Base-by-base conservation (phyloP, 2,888 invertebrate genomes). In the Coelogynopora nodosa region DNA sequence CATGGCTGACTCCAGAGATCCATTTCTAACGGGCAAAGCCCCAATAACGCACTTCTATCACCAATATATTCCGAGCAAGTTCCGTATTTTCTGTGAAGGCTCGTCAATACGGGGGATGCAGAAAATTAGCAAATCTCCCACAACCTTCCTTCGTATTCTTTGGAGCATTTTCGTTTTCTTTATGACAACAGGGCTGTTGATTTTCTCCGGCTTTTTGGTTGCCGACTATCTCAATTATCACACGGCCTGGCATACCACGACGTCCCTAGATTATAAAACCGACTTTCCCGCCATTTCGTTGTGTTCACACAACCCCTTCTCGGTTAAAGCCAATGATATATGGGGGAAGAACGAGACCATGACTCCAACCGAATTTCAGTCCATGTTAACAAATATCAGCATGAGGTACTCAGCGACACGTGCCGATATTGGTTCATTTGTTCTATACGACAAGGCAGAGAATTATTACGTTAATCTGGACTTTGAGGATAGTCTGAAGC, bases 241-340 rank as follows among this genome's bases (percentile, higher is more conserved):
- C 74, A 87, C 87, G 23, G 86, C 84, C n/a, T 87, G 87, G 87
- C 87, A 87, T 23, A 26, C 27, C 0, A 87, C 67, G 18, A 87
- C 86, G 26, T 27, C 29, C 5, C 85, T 87, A 10, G 87, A 87
- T 31, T 26, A 87, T n/a, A 49, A 67, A 23, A 67, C 87, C 18
- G 67, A 27, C n/a, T 87, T 87, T 67, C 87, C 87, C 0, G 84
- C 87, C 0, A 86, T 87, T 80, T 67, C 86, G 0, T 28, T 87
- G 0, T 87, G 87, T 80, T 87, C 87, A 26, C 87, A 87, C 74
- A 85, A 87, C 31, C 87, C 87, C 18, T 87, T 87, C 67, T 85
- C 85, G 18, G 74, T 23, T 28, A 1, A 30, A 2, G 87, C 87
- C 26, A 86, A 86, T 86, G n/a, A 23, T 13, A 29, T 74, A 5